A percentile compares a stretch with the other conserved stretches of the same genome.
Evolutionary conservation across 1,140 invertebrate genomes (phyloP).

Genomic region (Drosophila prosaltans): DNA sequence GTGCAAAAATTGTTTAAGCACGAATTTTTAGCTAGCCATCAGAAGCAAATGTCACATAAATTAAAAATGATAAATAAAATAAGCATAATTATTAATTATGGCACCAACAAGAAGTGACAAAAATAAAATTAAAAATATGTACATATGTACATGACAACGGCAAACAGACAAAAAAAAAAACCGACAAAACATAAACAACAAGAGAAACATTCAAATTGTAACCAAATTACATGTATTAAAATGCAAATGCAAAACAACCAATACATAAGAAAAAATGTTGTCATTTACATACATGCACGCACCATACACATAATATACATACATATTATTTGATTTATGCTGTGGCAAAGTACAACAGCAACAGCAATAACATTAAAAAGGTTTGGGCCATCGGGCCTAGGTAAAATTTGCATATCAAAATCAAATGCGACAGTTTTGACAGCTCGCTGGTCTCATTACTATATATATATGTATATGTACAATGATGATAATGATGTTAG

Average conservation of each 20-base stretch:
- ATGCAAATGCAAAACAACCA: conserved; percentile 53
- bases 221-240: conserved; percentile 17
- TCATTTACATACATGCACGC: conserved; percentile 49
- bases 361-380: conserved; percentile 36
- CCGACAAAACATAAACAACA: not conserved
- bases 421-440: conserved; percentile 77
- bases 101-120: not conserved
- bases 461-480: conserved; percentile 39
- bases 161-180: not conserved
- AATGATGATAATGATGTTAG: conserved; percentile 40
- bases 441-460: conserved; percentile 67
- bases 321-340: conserved; percentile 67
- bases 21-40: conserved; percentile 1
- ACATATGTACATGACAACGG: conserved; percentile 10
- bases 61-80: conserved; percentile 74
- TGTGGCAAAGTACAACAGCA: conserved; percentile 63
- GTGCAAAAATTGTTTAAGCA: not conserved
- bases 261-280: conserved; percentile 54
- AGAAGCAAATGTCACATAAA: conserved; percentile 57
- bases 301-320: not conserved
- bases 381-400: conserved; percentile 12
- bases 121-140: not conserved
- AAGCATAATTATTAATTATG: conserved; percentile 71
- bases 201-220: conserved; percentile 6
- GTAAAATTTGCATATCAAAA: conserved; percentile 70